Conservation (phyloP, 37 sponge, comb jelly and placozoan species). For the Crambe crambe region DNA sequence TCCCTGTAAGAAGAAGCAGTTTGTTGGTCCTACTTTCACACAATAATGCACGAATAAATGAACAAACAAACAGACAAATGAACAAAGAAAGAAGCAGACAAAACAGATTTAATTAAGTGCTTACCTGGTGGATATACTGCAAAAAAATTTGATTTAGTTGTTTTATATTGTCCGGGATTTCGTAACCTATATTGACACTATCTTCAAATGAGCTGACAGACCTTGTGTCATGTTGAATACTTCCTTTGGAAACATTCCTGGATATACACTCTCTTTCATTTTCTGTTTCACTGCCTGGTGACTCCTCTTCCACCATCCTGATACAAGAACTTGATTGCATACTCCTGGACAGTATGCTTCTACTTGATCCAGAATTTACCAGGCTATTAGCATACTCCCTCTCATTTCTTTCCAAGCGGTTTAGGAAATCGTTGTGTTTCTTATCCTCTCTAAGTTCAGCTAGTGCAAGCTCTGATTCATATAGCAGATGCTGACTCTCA, state of each 20-base stretch:
- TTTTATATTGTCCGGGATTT: constrained; percentile 77
- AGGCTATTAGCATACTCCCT: too few relatives aligned
- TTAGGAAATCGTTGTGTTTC: constrained; percentile 72
- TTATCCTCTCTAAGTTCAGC: constrained; percentile 78
- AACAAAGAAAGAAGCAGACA: neutral
- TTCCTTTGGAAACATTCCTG: too few relatives aligned
- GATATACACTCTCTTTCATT: constrained; percentile 8
- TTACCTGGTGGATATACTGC: constrained; percentile 89
- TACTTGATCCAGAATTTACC: constrained; percentile 43
- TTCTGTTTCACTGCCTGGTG: constrained; percentile 32
- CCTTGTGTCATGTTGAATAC: neutral
- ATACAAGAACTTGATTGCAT: neutral
- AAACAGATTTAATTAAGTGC: too few relatives aligned
- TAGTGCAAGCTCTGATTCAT: constrained; percentile 86
- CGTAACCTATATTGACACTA: constrained; percentile 9
- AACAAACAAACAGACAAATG: too few relatives aligned
- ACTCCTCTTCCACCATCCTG: constrained; percentile 46
- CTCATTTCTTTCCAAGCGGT: too few relatives aligned
- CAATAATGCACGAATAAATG: too few relatives aligned
- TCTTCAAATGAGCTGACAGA: neutral
- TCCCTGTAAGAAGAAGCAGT: too few relatives aligned
- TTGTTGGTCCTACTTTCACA: too few relatives aligned
- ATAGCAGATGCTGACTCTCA: constrained; percentile 81
- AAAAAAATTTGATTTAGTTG: constrained; percentile 82
- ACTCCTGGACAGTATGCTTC: too few relatives aligned